Evolutionary conservation across 2,888 invertebrate species (phyloP).

Genomic region (Mylabris sibirica): DNA sequence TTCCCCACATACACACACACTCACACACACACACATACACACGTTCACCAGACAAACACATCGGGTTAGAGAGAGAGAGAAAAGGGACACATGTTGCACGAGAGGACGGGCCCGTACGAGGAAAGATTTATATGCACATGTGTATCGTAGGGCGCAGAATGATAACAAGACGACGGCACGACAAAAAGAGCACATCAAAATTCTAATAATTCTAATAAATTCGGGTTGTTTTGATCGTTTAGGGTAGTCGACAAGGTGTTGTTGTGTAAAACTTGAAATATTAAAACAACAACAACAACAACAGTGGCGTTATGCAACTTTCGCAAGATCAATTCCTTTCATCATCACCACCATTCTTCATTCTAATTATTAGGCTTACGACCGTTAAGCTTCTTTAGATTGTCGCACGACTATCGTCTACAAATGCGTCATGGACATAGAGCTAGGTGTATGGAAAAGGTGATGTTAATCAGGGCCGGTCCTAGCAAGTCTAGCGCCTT

Average conservation of each 20-base stretch:
- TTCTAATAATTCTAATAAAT: background rate
- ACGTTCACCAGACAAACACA: background rate
- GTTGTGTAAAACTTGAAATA: no score
- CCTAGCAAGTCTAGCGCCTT: no score
- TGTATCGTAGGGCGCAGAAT: background rate
- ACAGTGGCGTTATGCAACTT: slow-evolving; percentile 5
- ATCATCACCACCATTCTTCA: background rate
- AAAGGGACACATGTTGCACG: slow-evolving; percentile 33
- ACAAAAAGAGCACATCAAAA: no score
- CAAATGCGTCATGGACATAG: no score
- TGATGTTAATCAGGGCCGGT: no score
- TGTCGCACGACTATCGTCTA: no score
- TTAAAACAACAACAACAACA: no score
- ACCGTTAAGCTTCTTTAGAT: no score
- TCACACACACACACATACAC: background rate
- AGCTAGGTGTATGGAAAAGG: no score
- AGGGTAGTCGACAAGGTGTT: no score
- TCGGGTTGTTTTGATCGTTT: no score
- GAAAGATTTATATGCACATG: slow-evolving; percentile 27
- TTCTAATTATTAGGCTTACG: no score
- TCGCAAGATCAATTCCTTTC: background rate
- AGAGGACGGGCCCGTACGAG: slow-evolving; percentile 6
- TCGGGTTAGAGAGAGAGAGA: slow-evolving; percentile 1
- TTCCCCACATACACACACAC: slow-evolving; percentile 3
- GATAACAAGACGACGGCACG: background rate